Evolutionary conservation across 2,888 invertebrate species (phyloP).

Genomic region (Dione juno): DNA sequence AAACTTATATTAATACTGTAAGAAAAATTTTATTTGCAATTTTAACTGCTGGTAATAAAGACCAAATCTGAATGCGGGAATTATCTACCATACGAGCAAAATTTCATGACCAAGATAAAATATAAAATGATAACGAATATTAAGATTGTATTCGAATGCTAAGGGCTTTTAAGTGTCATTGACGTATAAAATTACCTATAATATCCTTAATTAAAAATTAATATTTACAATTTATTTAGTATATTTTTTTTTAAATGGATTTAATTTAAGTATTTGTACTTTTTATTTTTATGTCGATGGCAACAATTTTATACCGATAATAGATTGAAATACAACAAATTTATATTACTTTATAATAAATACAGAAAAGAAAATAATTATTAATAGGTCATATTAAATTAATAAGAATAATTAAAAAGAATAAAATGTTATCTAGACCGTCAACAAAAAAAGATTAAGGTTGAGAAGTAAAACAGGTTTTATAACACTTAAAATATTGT

Average conservation of each 20-base stretch:
- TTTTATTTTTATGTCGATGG: not conserved
- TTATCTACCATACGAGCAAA: not conserved
- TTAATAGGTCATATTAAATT: too few relatives aligned
- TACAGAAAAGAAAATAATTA: too few relatives aligned
- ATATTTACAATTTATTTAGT: not conserved
- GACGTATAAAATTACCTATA: not conserved
- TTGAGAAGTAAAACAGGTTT: not conserved
- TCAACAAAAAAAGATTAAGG: not conserved
- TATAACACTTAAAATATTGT: not conserved
- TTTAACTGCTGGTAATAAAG: slow-evolving; percentile 6
- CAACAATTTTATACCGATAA: not conserved
- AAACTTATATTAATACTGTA: not conserved
- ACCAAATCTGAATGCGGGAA: not conserved
- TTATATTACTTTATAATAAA: too few relatives aligned
- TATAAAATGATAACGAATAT: slow-evolving; percentile 5
- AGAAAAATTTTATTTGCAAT: not conserved
- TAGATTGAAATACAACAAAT: too few relatives aligned
- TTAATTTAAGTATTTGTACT: too few relatives aligned
- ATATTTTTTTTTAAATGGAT: not conserved
- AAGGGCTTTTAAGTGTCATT: slow-evolving; percentile 15
- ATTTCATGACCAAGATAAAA: slow-evolving; percentile 12
- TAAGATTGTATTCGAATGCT: slow-evolving; percentile 13
- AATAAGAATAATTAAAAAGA: too few relatives aligned
- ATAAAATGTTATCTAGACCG: too few relatives aligned
- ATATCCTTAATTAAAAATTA: not conserved